Evolutionary conservation across 64 coral and sea anemone genomes (phyloP).

Genomic region (Orbicella faveolata): DNA sequence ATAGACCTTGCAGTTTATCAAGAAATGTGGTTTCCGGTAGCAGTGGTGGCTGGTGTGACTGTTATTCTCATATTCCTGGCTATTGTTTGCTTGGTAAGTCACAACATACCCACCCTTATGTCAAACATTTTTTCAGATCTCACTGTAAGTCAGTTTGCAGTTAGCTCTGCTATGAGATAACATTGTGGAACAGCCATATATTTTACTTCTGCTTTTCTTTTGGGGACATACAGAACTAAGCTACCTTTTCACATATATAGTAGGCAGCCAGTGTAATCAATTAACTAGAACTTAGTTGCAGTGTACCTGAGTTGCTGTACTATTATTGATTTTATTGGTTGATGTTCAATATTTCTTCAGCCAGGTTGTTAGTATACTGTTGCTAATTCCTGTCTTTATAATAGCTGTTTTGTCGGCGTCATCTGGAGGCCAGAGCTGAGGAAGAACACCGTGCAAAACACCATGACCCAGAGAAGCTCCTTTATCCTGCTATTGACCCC

Average conservation of each 20-base stretch:
- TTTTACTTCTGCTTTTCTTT: too few relatives aligned
- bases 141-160: too few relatives aligned
- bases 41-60: slow-evolving; percentile 79
- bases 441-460: slow-evolving; percentile 60
- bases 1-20: slow-evolving; percentile 83
- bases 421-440: slow-evolving; percentile 52
- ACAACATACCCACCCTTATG: neutral
- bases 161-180: too few relatives aligned
- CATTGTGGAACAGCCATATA: too few relatives aligned
- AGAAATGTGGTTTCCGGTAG: slow-evolving; percentile 96
- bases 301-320: too few relatives aligned
- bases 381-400: neutral
- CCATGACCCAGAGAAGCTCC: slow-evolving; percentile 68
- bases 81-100: slow-evolving; percentile 82
- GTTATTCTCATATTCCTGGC: slow-evolving; percentile 80
- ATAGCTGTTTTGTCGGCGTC: slow-evolving; percentile 79
- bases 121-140: neutral
- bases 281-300: too few relatives aligned
- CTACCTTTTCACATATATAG: too few relatives aligned
- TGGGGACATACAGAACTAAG: too few relatives aligned
- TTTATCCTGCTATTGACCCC: slow-evolving; percentile 73
- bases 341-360: too few relatives aligned
- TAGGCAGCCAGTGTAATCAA: too few relatives aligned
- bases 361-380: neutral
- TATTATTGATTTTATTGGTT: too few relatives aligned